Evolutionary conservation across 2,113 vertebrate genomes (phyloP), one percentile per base, ranked within the genome.

Genomic region (Toxotes chatareus): DNA sequence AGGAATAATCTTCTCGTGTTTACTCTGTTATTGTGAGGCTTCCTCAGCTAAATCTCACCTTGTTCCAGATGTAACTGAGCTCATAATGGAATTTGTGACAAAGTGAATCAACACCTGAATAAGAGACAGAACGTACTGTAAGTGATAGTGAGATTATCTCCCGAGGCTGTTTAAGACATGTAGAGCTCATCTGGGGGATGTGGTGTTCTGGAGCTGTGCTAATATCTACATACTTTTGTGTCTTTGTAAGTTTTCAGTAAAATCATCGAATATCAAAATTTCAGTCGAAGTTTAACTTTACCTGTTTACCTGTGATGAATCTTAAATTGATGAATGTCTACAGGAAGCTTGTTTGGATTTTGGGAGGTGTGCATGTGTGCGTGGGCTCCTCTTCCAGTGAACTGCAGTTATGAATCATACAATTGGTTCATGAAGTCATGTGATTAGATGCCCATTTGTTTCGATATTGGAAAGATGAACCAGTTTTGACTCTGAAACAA

Each of bases 41-140:
- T 68, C 46, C 47, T 66, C 44, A 17, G 84, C 76, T 53, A 57
- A 62, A 47, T 60, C 38, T 70, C 21, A 2, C 19, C 23, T 23
- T 27, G 34, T 21, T 79, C 53, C 82, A 78, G 34, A 80, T 31
- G 34, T 63, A 53, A 66, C 56, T 57, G n/a, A 61, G 61, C 69
- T 79, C 17, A 68, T 42, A 23, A 13, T 14, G 23, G 46, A 49
- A 11, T 73, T 51, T 57, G 55, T 63, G 49, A 65, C 42, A 27
- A 16, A 51, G 5, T 44, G 27, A 77, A 51, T 76, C 49, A 47
- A 3, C 13, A 78, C 38, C n/a, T 63, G 40, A 36, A 9, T 27
- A 27, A 27, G 27, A 27, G 27, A 55, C 21, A 11, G 32, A 27
- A 44, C 23, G 7, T 23, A 10, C 31, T 19, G 36, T 46, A 19